phyloP scores from a whole-genome alignment of 2,888 invertebrate species.

The Rhagonycha lutea region DNA sequence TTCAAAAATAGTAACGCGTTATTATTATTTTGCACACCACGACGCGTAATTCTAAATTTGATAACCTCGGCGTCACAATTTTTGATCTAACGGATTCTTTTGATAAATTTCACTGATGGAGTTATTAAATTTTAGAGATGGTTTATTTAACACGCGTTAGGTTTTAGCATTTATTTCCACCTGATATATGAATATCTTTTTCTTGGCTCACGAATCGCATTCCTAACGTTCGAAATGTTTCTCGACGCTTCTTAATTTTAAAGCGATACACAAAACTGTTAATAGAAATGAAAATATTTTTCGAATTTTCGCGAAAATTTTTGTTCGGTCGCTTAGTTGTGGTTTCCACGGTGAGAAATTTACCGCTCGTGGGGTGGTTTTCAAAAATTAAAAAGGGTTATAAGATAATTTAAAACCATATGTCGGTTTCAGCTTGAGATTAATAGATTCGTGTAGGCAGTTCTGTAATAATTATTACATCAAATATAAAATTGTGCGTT shows the following conservation, averaged over 20 bases:
- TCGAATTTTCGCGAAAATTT: neutral
- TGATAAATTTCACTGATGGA: neutral
- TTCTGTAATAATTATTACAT: neutral
- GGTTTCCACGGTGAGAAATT: neutral
- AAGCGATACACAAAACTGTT: neutral
- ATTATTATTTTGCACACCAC: constrained; percentile 35
- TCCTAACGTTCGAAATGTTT: neutral
- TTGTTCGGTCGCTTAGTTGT: neutral
- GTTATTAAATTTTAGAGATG: neutral
- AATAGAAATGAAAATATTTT: constrained; percentile 2
- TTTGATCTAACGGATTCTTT: neutral
- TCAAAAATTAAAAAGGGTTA: neutral
- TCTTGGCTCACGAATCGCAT: neutral
- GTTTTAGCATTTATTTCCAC: neutral
- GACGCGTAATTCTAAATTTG: constrained; percentile 32
- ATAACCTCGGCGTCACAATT: constrained; percentile 16
- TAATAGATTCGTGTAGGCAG: neutral
- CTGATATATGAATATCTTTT: constrained; percentile 5
- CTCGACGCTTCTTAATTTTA: neutral
- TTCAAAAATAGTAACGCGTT: constrained; percentile 40
- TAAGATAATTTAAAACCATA: neutral
- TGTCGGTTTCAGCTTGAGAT: neutral
- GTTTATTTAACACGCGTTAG: neutral
- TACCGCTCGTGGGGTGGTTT: neutral
- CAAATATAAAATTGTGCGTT: neutral